These are phyloP conservation scores for Rhadina sibilatrix DNA, from an alignment of 2,113 vertebrate species.

Conservation along the genomic window DNA sequence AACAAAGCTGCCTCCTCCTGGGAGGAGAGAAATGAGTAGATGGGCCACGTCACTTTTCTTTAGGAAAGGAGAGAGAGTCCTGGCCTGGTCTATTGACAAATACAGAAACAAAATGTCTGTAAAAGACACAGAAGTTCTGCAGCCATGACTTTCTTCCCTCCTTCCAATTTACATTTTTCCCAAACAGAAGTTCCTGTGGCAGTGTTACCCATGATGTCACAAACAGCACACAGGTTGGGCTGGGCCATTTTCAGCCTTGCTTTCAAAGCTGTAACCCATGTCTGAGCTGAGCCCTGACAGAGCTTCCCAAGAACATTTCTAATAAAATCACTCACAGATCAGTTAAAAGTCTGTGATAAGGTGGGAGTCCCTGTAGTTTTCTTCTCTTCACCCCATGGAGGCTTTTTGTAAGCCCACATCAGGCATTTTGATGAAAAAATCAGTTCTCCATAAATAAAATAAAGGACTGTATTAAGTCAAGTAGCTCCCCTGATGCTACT, in stretches of 20 bases:
- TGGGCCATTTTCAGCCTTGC: neutral
- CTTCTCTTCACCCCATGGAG: neutral
- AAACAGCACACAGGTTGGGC: neutral
- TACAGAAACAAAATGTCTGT: neutral
- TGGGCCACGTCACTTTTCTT: neutral
- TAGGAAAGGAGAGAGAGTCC: neutral
- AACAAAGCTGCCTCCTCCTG: neutral
- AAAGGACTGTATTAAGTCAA: constrained; percentile 17
- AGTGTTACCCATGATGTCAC: neutral
- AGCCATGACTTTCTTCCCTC: neutral
- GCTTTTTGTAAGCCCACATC: neutral
- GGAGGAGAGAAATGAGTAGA: neutral
- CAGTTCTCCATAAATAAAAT: constrained; percentile 12
- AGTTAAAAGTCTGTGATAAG: neutral
- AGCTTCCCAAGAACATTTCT: neutral
- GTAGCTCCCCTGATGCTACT: neutral
- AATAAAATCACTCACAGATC: neutral
- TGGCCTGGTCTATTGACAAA: neutral
- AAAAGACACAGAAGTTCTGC: neutral
- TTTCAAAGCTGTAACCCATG: neutral
- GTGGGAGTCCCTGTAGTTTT: neutral
- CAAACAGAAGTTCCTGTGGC: neutral
- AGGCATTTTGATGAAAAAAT: neutral
- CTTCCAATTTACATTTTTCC: neutral
- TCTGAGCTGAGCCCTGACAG: neutral